Percentiles rank a stretch among this genome's conserved stretches.
Conservation (phyloP, 2,113 vertebrate genomes). For the Cettia cetti region DNA sequence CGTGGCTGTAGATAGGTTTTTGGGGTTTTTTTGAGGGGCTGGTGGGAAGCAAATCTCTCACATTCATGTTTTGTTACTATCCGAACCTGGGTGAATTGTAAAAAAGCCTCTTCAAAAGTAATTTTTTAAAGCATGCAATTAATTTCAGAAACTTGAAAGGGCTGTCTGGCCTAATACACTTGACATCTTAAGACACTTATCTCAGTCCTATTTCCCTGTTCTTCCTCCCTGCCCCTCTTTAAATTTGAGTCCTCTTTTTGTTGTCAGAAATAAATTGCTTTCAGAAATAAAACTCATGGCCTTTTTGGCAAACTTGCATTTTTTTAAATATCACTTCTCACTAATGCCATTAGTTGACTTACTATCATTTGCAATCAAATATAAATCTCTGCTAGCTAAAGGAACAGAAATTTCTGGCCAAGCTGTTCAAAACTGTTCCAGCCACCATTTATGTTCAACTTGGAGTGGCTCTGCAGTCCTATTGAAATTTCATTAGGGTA, state of each 20-base stretch:
- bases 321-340: not conserved
- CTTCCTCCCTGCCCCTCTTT: not conserved
- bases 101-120: not conserved
- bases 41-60: not conserved
- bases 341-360: not conserved
- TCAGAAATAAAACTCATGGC: not conserved
- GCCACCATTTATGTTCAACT: not conserved
- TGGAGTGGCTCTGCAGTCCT: not conserved
- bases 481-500: not conserved
- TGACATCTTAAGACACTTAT: not conserved
- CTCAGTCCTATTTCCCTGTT: not conserved
- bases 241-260: not conserved
- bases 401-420: not conserved
- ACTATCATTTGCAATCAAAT: not conserved
- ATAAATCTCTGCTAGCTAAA: not conserved
- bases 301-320: not conserved
- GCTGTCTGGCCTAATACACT: not conserved
- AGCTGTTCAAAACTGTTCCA: not conserved
- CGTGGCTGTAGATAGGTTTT: not conserved
- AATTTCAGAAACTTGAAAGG: constrained; percentile 40
- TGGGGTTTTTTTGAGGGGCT: not conserved
- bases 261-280: constrained; percentile 18
- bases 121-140: not conserved
- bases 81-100: not conserved
- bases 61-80: not conserved